Evolutionary conservation across 2,113 vertebrate species (phyloP), one percentile per base, ranked within the genome.

Genomic region (Forbesichthys papilliferus): DNA sequence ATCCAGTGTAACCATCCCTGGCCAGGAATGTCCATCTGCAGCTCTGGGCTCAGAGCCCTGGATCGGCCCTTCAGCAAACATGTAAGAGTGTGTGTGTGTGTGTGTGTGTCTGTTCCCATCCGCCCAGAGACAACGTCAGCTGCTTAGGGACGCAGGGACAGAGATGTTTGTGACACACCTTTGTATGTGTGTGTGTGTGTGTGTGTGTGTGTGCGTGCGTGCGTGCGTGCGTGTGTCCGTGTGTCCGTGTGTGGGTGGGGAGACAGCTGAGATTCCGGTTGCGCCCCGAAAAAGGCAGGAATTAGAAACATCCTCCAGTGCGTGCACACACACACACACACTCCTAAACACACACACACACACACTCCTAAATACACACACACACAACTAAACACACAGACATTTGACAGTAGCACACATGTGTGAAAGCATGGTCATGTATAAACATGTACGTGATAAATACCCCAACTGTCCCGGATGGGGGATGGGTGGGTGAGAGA

Each of bases 241-340:
- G 20, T 27, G 71, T 34, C 58, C 46, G 70, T 79, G 6, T 53
- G 64, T 69, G 63, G 77, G 77, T 64, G 78, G 68, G 77, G 76
- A 86, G 86, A 93, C 92, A 92, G 92, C 92, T 93, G 93, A 90
- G 87, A 92, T 93, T 92, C 91, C 84, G 51, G 82, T 85, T 84
- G 81, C 80, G 83, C 86, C 87, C 84, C 61, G 63, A 88, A 88
- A 91, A 87, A 83, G 87, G 80, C 81, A 82, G 87, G 90, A 89
- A 92, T 92, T 85, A 88, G 87, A 92, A 90, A 85, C 89, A 90
- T 93, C 85, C 84, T 86, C 69, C 74, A 61, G 78, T 69, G 69
- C 46, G 12, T 34, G n/a, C 66, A 77, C 82, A 77, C 69, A 73
- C 56, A 74, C 58, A 66, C 72, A 76, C 52, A 48, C 65, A 64